These are phyloP conservation scores for Eupithecia exiguata DNA, from an alignment of 2,888 invertebrate genomes.

Conservation along the genomic window DNA sequence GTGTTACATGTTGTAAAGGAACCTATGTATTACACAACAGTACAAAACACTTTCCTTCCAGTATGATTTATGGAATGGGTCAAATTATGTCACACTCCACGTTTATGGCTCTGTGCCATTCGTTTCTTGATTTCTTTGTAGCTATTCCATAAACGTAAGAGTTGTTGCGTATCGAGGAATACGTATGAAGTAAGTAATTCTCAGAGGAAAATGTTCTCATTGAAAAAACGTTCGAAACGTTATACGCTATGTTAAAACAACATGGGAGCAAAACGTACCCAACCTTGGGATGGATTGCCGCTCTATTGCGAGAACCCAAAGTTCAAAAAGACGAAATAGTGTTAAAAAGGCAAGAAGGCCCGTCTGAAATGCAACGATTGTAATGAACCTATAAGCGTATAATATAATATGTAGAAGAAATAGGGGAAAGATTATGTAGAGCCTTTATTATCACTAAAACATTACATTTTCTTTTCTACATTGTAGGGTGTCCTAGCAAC, in stretches of 20 bases:
- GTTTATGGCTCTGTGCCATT: background rate
- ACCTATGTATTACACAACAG: background rate
- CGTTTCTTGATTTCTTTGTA: background rate
- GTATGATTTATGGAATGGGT: background rate
- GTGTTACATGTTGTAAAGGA: background rate
- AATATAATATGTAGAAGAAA: too few relatives aligned
- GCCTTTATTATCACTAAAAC: background rate
- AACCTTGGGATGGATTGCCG: background rate
- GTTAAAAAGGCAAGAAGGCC: background rate
- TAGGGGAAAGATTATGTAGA: background rate
- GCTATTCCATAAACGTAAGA: background rate
- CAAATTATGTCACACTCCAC: background rate
- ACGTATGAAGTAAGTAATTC: background rate
- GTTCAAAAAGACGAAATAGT: background rate
- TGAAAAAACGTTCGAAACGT: background rate
- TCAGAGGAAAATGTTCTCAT: background rate
- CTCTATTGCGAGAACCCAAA: background rate
- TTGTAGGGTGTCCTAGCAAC: background rate
- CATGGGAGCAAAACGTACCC: background rate
- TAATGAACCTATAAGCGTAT: background rate
- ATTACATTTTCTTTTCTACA: background rate
- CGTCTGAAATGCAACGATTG: background rate
- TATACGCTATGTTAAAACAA: background rate
- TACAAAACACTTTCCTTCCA: constrained; percentile 5
- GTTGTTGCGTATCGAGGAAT: background rate